phyloP scores from a whole-genome alignment of 92 coral and sea anemone genomes.

The Actinernus sp. region DNA sequence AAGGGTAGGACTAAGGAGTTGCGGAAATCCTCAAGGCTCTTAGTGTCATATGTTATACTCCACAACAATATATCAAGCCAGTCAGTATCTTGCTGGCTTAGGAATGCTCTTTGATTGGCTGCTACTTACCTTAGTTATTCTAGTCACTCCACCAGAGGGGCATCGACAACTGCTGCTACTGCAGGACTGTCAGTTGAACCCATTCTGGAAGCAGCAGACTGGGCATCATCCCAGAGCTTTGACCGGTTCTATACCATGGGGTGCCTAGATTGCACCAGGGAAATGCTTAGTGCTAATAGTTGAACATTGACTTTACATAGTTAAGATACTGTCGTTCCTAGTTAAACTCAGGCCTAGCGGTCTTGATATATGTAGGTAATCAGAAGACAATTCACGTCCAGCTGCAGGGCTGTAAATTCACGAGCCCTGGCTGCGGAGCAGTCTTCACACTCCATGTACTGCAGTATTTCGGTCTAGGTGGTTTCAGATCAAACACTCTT shows the following conservation, averaged over 20 bases:
- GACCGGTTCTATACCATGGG: no score
- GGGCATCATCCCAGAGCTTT: no score
- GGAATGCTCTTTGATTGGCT: constrained; percentile 5
- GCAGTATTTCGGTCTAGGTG: constrained; percentile 36
- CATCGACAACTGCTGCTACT: constrained; percentile 21
- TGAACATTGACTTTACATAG: no score
- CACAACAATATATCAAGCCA: constrained; percentile 3
- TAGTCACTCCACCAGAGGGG: constrained; percentile 24
- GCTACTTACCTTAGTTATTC: neutral
- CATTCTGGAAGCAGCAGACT: constrained; percentile 14
- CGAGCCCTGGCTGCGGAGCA: constrained; percentile 39
- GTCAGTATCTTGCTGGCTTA: constrained; percentile 19
- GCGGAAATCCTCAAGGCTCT: constrained; percentile 7
- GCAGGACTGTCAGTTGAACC: constrained; percentile 17
- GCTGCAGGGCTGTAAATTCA: constrained; percentile 26
- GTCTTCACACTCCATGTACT: constrained; percentile 26
- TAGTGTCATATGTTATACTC: constrained; percentile 15
- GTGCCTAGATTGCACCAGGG: no score
- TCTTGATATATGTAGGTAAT: no score
- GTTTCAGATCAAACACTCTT: constrained; percentile 37
- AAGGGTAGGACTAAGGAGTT: neutral
- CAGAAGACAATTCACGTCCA: no score
- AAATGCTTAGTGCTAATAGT: no score
- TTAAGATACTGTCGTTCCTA: no score
- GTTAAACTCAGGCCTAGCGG: no score